Percentiles rank a stretch among this genome's conserved stretches.
Evolutionary conservation across 2,113 vertebrate species (phyloP).

Genomic region (Myotis davidii): DNA sequence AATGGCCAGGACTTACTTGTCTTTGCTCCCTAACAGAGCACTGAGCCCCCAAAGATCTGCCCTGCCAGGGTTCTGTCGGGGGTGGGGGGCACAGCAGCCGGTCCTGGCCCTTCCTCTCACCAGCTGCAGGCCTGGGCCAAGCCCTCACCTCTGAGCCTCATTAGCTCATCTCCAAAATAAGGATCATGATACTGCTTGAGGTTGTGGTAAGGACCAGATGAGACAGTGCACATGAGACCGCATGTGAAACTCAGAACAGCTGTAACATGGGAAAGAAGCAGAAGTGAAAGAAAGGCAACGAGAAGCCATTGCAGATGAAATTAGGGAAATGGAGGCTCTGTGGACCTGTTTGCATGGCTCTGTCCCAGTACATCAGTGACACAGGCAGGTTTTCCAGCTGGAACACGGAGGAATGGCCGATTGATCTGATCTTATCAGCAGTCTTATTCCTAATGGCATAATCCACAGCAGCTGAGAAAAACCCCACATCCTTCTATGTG

Average conservation of each 20-base stretch:
- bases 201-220: not conserved
- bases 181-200: not conserved
- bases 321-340: too few species aligned
- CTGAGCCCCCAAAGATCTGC: not conserved
- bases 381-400: not conserved
- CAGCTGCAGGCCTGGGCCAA: not conserved
- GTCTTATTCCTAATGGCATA: not conserved
- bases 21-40: not conserved
- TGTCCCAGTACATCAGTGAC: not conserved
- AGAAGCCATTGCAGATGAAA: not conserved
- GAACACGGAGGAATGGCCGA: not conserved
- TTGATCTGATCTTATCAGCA: not conserved
- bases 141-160: not conserved
- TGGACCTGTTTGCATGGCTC: not conserved
- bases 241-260: not conserved
- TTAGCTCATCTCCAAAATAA: not conserved
- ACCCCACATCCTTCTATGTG: not conserved
- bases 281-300: not conserved
- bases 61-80: not conserved
- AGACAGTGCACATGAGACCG: not conserved
- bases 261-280: not conserved
- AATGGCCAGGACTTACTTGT: not conserved
- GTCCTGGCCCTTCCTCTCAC: not conserved
- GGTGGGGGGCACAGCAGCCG: rapidly evolving
- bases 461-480: not conserved